Percentiles rank a stretch among this genome's conserved stretches.
Conservation (phyloP, 2,888 invertebrate genomes). For the Cylindroiulus punctatus region DNA sequence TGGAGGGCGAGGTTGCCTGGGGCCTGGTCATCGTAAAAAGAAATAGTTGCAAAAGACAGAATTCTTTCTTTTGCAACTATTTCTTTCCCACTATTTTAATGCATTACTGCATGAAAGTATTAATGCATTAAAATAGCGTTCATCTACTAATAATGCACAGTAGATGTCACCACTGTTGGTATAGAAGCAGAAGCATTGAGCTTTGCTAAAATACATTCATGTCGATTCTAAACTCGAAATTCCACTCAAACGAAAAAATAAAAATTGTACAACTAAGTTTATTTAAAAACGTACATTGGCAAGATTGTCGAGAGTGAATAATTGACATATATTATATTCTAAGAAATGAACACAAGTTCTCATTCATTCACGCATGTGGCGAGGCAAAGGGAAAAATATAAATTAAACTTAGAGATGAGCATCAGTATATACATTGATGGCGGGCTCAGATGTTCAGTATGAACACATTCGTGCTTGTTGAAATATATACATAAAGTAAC, state of each 20-base stretch:
- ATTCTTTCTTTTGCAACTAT: no score
- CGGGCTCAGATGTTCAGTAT: not conserved
- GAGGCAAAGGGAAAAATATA: not conserved
- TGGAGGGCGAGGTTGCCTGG: constrained; percentile 64
- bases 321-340: not conserved
- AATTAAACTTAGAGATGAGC: not conserved
- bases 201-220: no score
- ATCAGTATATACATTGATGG: not conserved
- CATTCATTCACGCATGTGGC: not conserved
- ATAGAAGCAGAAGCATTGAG: no score
- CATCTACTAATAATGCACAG: no score
- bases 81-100: no score
- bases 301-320: not conserved
- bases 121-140: no score
- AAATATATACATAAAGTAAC: not conserved
- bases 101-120: no score
- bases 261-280: not conserved
- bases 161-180: no score
- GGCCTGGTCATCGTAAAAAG: constrained; percentile 60
- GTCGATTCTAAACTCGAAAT: not conserved
- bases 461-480: constrained; percentile 1
- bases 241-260: not conserved
- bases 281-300: constrained; percentile 25
- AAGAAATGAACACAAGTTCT: not conserved
- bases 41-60: no score